Percentiles rank a stretch among this genome's conserved stretches.
phyloP scores from a whole-genome alignment of 2,888 invertebrate species.

The Drosophila quinaria region DNA sequence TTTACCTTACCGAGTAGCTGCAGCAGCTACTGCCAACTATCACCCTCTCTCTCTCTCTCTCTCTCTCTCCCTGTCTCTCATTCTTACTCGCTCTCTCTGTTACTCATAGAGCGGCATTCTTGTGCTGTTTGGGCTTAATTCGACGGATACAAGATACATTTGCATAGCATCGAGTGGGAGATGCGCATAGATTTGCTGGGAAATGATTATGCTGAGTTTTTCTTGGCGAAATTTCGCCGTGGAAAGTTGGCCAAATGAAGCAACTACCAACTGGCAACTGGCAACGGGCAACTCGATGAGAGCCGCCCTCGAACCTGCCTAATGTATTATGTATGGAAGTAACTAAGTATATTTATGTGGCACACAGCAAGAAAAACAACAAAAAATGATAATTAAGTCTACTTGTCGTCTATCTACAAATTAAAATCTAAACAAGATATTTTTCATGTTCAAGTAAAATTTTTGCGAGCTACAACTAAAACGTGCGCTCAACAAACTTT shows the following conservation, averaged over 20 bases:
- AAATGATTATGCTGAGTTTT: constrained; percentile 71
- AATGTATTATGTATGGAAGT: constrained; percentile 71
- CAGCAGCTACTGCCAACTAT: constrained; percentile 53
- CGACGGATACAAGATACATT: constrained; percentile 64
- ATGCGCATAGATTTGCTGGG: constrained; percentile 81
- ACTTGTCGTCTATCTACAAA: constrained; percentile 83
- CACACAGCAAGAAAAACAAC: constrained; percentile 24
- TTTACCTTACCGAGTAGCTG: constrained; percentile 62
- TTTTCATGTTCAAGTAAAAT: constrained; percentile 79
- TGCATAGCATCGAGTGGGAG: constrained; percentile 76
- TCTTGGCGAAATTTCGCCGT: constrained; percentile 63
- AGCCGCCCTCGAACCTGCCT: constrained; percentile 67
- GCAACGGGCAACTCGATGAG: constrained; percentile 8
- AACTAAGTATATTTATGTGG: constrained; percentile 44
- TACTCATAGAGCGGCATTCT: constrained; percentile 44
- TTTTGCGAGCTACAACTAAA: constrained; percentile 80
- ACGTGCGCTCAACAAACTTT: constrained; percentile 79
- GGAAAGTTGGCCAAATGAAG: constrained; percentile 75
- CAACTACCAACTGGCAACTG: constrained; percentile 46
- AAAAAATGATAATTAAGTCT: constrained; percentile 84
- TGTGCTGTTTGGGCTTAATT: constrained; percentile 62
- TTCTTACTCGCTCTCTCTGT: too few species aligned
- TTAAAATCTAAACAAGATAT: constrained; percentile 85
- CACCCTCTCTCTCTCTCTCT: constrained; percentile 2
- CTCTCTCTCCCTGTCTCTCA: constrained; percentile 14